These are phyloP conservation scores for Pyrrhia umbra DNA, from an alignment of 2,888 invertebrate species.

Conservation along the genomic window DNA sequence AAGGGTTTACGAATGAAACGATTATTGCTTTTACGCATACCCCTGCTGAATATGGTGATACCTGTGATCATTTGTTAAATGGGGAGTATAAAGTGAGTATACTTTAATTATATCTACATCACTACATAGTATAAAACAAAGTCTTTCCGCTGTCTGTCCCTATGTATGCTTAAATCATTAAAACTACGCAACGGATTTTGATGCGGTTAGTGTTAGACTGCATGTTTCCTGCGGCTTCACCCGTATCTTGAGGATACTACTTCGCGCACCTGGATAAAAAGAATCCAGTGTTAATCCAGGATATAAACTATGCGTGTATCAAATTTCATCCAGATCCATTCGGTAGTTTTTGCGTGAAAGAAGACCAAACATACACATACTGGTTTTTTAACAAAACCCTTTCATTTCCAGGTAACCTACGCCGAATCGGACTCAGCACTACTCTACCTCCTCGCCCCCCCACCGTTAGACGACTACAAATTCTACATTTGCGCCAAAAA, in stretches of 20 bases:
- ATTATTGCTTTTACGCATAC: slow-evolving; percentile 81
- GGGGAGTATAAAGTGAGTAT: slow-evolving; percentile 76
- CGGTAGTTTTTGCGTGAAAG: too few relatives aligned
- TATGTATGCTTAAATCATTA: too few relatives aligned
- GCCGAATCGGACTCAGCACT: slow-evolving; percentile 74
- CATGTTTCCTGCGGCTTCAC: too few relatives aligned
- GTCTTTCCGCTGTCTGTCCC: too few relatives aligned
- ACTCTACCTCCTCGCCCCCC: slow-evolving; percentile 76
- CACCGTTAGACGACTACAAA: slow-evolving; percentile 75
- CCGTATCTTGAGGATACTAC: too few relatives aligned
- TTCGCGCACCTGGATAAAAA: too few relatives aligned
- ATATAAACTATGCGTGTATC: too few relatives aligned
- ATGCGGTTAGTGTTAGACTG: too few relatives aligned
- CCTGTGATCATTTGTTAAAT: slow-evolving; percentile 72
- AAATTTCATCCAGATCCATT: too few relatives aligned
- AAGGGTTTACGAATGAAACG: slow-evolving; percentile 75
- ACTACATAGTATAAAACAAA: neutral
- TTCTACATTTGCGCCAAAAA: slow-evolving; percentile 84
- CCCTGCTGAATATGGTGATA: slow-evolving; percentile 65
- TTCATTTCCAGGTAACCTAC: slow-evolving; percentile 67
- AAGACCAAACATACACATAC: too few relatives aligned
- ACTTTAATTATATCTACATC: neutral
- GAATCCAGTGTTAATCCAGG: too few relatives aligned
- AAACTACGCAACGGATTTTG: too few relatives aligned
- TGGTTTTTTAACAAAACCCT: neutral